Percentiles rank a stretch among this genome's conserved stretches.
phyloP scores from a whole-genome alignment of 2,888 invertebrate species.

The Agonopterix arenella region DNA sequence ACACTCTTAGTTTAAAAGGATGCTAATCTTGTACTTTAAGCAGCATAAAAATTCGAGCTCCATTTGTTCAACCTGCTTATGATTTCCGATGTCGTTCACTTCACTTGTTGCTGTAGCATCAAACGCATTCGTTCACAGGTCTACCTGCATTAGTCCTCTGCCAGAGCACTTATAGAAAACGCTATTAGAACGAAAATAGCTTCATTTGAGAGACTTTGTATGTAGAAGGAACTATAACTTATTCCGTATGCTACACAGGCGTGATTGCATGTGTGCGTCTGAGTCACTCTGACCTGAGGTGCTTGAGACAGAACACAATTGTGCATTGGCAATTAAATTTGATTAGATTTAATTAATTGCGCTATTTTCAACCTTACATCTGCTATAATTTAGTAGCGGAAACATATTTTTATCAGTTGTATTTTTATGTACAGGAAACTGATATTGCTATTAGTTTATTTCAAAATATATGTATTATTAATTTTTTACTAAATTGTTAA shows the following conservation, averaged over 20 bases:
- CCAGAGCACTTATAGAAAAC: too few species aligned
- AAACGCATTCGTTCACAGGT: neutral
- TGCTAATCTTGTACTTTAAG: too few species aligned
- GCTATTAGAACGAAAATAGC: too few species aligned
- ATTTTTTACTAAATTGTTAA: too few species aligned
- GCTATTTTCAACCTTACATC: constrained; percentile 57
- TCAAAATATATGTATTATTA: too few species aligned
- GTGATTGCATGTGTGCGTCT: constrained; percentile 22
- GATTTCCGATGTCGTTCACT: neutral
- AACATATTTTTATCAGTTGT: constrained; percentile 39
- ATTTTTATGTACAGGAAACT: constrained; percentile 30
- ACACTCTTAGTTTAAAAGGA: too few species aligned
- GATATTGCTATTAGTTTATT: neutral
- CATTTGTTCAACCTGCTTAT: constrained; percentile 1
- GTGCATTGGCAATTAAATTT: constrained; percentile 64
- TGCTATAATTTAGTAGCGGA: constrained; percentile 30
- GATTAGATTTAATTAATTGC: constrained; percentile 65
- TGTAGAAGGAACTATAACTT: neutral
- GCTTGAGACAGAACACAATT: constrained; percentile 55
- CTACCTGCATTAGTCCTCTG: too few species aligned
- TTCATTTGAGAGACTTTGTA: too few species aligned
- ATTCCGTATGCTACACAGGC: constrained; percentile 40
- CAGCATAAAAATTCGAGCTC: too few species aligned
- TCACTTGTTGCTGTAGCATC: neutral
- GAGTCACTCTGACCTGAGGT: constrained; percentile 55